Evolutionary conservation across 2,113 vertebrate genomes (phyloP).

Genomic region (Columba janthina): DNA sequence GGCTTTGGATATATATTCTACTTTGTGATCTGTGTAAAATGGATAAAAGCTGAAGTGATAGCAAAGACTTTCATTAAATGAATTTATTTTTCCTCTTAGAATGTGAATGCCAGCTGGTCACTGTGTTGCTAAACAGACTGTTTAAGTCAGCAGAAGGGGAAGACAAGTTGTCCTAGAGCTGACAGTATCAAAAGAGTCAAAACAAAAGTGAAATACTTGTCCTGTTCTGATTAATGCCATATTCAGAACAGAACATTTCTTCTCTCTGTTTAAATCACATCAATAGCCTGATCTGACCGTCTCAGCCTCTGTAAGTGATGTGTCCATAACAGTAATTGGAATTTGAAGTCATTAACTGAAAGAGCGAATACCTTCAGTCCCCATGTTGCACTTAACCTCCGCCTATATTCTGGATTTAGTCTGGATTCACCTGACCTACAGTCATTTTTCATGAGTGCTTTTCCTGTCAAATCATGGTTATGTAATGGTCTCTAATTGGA

Average conservation of each 20-base stretch:
- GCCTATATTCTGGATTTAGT: background rate
- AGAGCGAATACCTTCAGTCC: background rate
- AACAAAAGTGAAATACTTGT: background rate
- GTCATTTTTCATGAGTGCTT: background rate
- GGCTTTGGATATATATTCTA: background rate
- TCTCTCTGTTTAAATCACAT: background rate
- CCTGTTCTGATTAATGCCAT: background rate
- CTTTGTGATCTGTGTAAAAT: background rate
- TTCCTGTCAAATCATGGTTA: background rate
- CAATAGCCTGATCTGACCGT: background rate
- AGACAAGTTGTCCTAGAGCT: background rate
- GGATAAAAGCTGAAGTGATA: background rate
- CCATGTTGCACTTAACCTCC: accelerated
- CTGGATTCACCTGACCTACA: background rate
- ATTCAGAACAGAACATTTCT: background rate
- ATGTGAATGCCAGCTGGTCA: background rate
- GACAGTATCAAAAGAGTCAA: background rate
- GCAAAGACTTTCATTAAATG: background rate
- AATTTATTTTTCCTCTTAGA: background rate
- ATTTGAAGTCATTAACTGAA: background rate
- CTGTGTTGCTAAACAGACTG: background rate
- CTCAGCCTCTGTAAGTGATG: background rate
- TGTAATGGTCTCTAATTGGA: background rate
- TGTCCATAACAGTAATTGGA: background rate
- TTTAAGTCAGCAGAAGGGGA: background rate